Evolutionary conservation across 2,797 vertebrate species (phyloP), one percentile per base, ranked within the genome.

Genomic region (Acanthurus leucopareius): DNA sequence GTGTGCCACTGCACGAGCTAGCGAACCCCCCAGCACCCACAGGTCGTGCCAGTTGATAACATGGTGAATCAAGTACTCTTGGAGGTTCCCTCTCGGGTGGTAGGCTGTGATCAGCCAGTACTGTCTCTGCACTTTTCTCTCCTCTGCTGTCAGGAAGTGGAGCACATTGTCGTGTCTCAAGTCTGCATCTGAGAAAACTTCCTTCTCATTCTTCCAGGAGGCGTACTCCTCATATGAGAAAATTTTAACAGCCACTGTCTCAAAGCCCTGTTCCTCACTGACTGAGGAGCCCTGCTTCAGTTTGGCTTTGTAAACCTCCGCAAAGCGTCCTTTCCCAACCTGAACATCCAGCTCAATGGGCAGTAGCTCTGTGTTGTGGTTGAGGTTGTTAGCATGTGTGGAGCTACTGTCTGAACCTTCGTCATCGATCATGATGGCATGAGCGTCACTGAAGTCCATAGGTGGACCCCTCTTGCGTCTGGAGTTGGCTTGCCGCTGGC

Each of bases 31-130:
- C 58, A 99, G 92, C 65, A 94, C 90, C 93, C 96, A 96, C 68
- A 99, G 94, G 84, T 98, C 97, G n/a, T 96, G 95, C 97, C 97
- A 99, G 93, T 85, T 96, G 85, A 99, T 93, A 44, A 98, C 88
- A 15, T 98, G 96, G 17, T 94, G 86, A 0, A 89, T 96, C 68
- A 99, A 95, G 79, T 97, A 98, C 32, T 99, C 98, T 75, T 95
- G 94, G 14, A 99, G 95, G 92, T 99, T 99, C 56, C 98, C 98
- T 65, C 93, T 93, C 0, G 96, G 91, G 0, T 99, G 97, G 93
- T 96, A 99, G 4, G 98, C 98, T 0, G 97, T 99, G 88, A 99
- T 97, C 84, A 99, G 91, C 98, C 98, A 99, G 62, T 97, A 98
- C 86, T 98, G 97, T 69, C 97, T 96, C 56, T 96, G 96, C 0